Conservation (phyloP, 1,140 invertebrate species). For the Penaeus japonicus region DNA sequence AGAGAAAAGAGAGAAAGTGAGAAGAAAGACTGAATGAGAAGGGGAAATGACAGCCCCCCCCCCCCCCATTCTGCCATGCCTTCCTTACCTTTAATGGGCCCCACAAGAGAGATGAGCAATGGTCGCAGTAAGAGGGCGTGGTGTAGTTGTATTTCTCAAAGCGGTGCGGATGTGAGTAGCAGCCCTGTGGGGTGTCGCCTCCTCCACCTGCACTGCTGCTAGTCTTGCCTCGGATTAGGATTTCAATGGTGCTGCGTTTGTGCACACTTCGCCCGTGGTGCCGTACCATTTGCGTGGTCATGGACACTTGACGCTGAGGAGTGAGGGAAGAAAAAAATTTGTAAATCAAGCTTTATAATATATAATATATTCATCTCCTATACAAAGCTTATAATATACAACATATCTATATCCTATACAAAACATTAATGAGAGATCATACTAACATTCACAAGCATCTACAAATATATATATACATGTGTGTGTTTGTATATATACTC, state of each 20-base stretch:
- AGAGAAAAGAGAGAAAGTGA: no score
- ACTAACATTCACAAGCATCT: no score
- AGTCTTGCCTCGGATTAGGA: slow-evolving; percentile 85
- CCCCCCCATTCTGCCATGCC: no score
- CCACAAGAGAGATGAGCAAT: slow-evolving; percentile 89
- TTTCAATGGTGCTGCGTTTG: slow-evolving; percentile 89
- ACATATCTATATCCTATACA: no score
- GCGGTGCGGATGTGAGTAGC: slow-evolving; percentile 85
- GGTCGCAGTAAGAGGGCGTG: slow-evolving; percentile 90
- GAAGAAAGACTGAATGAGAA: no score
- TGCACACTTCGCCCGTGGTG: slow-evolving; percentile 86
- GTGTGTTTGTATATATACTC: no score
- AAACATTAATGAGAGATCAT: no score
- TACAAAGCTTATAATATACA: no score
- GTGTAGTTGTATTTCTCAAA: slow-evolving; percentile 90
- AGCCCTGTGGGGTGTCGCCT: slow-evolving; percentile 66
- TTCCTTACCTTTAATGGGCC: slow-evolving; percentile 75
- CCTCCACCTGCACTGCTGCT: slow-evolving; percentile 57
- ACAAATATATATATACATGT: no score
- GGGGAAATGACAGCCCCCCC: no score
- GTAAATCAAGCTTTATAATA: background rate
- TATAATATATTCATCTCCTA: background rate
- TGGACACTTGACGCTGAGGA: slow-evolving; percentile 78
- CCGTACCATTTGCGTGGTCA: slow-evolving; percentile 87
- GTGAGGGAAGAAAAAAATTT: background rate